Conservation (phyloP, 2,888 invertebrate genomes). For the Uloborus plumipes region DNA sequence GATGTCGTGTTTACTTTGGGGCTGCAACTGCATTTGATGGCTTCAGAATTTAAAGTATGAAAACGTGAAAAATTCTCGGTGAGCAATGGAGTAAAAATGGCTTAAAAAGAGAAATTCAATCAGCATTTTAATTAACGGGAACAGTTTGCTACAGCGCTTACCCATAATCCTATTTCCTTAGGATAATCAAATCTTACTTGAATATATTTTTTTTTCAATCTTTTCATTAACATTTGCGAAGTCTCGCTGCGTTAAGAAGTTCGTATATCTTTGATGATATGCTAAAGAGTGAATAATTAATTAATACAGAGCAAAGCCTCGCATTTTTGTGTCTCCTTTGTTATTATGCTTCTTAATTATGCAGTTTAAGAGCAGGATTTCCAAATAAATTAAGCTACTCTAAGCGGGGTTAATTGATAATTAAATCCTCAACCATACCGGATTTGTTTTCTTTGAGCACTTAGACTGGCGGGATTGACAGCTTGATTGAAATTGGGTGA, state of each 20-base stretch:
- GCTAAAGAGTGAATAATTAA: slow-evolving; percentile 13
- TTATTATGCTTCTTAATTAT: slow-evolving; percentile 17
- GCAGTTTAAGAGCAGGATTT: background rate
- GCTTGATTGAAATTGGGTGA: too few species aligned
- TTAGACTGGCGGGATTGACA: too few species aligned
- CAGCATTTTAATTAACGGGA: slow-evolving; percentile 50
- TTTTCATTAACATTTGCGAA: background rate
- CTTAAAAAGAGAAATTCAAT: slow-evolving; percentile 38
- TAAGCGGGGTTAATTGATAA: slow-evolving; percentile 2
- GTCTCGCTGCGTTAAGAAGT: background rate
- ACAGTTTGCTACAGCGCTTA: background rate
- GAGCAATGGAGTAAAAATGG: slow-evolving; percentile 18
- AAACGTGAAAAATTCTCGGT: background rate
- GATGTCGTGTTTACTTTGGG: background rate
- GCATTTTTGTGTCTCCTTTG: background rate
- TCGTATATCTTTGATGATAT: background rate
- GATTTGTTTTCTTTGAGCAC: too few species aligned
- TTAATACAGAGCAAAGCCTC: background rate
- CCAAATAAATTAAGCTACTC: background rate
- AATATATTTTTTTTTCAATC: slow-evolving; percentile 11
- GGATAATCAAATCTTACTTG: slow-evolving; percentile 13
- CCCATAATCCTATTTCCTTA: background rate
- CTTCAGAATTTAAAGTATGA: background rate
- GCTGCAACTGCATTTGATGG: background rate
- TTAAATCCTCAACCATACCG: slow-evolving; percentile 1